A percentile compares a stretch with the other conserved stretches of the same genome.
phyloP scores from a whole-genome alignment of 2,113 vertebrate genomes.

The Cebus imitator region DNA sequence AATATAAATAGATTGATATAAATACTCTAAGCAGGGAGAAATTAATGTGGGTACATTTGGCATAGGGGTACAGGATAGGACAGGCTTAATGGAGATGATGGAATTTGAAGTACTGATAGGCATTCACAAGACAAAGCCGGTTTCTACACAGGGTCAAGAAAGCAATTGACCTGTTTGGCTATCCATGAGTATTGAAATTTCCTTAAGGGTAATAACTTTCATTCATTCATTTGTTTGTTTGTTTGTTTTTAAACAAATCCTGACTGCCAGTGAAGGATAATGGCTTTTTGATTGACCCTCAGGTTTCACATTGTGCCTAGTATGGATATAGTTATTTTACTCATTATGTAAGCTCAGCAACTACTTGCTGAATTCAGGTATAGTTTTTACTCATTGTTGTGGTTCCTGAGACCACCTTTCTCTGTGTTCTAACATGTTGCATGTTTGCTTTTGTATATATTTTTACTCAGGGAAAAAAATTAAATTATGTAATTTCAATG shows the following conservation, averaged over 20 bases:
- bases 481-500: not conserved
- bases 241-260: too few relatives aligned
- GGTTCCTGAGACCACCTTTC: not conserved
- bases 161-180: not conserved
- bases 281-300: not conserved
- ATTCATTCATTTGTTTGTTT: too few relatives aligned
- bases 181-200: not conserved
- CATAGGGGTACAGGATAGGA: not conserved
- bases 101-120: not conserved
- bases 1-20: not conserved
- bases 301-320: not conserved
- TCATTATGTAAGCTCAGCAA: not conserved
- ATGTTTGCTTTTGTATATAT: not conserved
- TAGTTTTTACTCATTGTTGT: not conserved
- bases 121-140: not conserved
- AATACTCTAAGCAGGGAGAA: not conserved
- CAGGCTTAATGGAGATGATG: not conserved
- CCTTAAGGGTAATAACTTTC: not conserved
- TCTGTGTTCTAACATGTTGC: not conserved
- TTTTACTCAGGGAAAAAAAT: not conserved
- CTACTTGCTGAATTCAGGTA: not conserved
- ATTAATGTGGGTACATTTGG: not conserved
- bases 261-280: not conserved
- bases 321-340: not conserved
- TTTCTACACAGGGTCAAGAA: not conserved